Conservation (phyloP, 2,888 invertebrate genomes). For the Glaucopsyche alexis region DNA sequence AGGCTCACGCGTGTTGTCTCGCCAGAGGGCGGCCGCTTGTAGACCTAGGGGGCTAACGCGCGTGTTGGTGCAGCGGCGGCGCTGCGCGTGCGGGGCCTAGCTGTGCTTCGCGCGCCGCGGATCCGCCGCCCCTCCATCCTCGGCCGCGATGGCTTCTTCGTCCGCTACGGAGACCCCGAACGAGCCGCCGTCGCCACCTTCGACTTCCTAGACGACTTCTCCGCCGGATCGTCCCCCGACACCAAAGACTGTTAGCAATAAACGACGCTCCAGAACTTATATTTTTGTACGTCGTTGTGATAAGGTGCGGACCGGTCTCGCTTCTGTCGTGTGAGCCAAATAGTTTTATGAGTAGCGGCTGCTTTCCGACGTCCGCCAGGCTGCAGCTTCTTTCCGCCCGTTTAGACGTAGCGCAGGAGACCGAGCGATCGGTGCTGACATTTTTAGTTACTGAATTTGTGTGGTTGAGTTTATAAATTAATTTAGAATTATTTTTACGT, state of each 20-base stretch:
- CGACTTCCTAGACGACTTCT: conserved; percentile 87
- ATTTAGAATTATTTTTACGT: conserved; percentile 21
- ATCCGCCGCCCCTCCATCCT: conserved; percentile 85
- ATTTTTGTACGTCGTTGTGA: conserved; percentile 44
- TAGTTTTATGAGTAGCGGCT: conserved; percentile 39
- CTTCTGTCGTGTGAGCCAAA: conserved; percentile 59
- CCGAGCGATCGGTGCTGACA: neutral
- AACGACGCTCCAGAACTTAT: conserved; percentile 33
- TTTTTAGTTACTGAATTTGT: neutral
- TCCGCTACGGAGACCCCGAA: conserved; percentile 88
- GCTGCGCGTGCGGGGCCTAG: conserved; percentile 78
- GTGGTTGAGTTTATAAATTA: conserved; percentile 7
- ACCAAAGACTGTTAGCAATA: conserved; percentile 64
- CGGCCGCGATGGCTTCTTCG: conserved; percentile 88
- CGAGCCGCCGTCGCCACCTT: conserved; percentile 88
- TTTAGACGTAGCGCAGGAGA: conserved; percentile 47
- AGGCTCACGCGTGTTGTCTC: conserved; percentile 46
- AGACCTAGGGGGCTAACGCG: conserved; percentile 47
- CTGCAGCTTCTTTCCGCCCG: conserved; percentile 65
- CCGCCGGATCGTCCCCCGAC: conserved; percentile 67
- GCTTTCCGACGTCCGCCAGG: conserved; percentile 52
- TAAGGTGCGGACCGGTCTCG: conserved; percentile 43
- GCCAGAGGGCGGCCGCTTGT: conserved; percentile 62
- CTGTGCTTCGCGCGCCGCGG: conserved; percentile 75
- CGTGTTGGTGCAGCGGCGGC: conserved; percentile 79